Base-by-base conservation (phyloP, 1,140 invertebrate species). In the Holcopasites calliopsidis region DNA sequence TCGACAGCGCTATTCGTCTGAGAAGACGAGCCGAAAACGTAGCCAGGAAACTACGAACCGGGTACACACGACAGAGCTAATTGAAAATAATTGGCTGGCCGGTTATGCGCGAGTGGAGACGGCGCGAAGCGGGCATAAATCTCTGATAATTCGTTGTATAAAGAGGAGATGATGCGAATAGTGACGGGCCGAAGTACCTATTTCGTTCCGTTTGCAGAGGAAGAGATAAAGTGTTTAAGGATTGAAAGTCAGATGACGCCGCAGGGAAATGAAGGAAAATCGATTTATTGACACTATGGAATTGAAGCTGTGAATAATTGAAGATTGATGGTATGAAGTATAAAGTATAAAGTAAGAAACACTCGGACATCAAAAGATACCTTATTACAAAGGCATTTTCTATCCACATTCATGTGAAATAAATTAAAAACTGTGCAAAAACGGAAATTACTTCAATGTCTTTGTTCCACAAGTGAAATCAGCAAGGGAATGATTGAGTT, bases 31-130 rank as follows among this genome's bases (percentile, higher is more conserved):
- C 68, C 82, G 68, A 84, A 84, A 84, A 84, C 62, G 77, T 72
- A 74, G 52, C 61, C 79, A 79, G 66, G 40, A 77, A 84, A 83
- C 80, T 80, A 80, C 66, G 77, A 83, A 47, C 55, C 58, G 66
- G n/a, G 62, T 58, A 66, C 54, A 58, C 71, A 57, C 69, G 68
- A 69, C 38, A 52, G 31, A 28, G 81, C 73, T 84, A 84, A 84
- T 84, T 84, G 82, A 84, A 84, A 84, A 84, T 84, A 84, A 84
- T 84, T 83, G 81, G 81, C 60, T 47, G 62, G 26, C 35, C 64
- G 71, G 68, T 78, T 82, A 66, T 83, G 62, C 69, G 80, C 60
- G 35, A 21, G 77, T 50, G n/a, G 44, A 13, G 16, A 35, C 52
- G 80, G 28, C 80, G 83, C 82, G 82, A 65, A 79, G 33, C 71